Conservation (phyloP, 1,140 invertebrate genomes). For the Calliopsis andreniformis region DNA sequence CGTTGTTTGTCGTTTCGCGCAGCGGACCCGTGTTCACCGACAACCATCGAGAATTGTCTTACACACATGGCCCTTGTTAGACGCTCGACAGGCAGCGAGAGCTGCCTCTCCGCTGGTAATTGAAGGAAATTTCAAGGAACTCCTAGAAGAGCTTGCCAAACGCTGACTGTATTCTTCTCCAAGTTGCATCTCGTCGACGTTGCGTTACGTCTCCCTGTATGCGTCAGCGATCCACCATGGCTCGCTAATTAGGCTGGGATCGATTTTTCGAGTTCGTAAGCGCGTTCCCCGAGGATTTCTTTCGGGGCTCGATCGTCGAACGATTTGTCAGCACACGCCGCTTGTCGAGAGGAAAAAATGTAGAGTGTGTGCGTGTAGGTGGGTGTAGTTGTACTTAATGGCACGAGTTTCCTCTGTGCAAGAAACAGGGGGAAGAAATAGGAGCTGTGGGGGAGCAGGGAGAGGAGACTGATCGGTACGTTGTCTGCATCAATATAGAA, state of each 20-base stretch:
- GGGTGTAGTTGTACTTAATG: slow-evolving; percentile 45
- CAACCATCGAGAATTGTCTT: slow-evolving; percentile 49
- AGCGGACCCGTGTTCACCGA: slow-evolving; percentile 17
- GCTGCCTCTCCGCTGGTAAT: slow-evolving; percentile 14
- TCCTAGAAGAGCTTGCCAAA: slow-evolving; percentile 6
- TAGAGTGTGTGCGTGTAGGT: background rate
- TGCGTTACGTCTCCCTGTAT: background rate
- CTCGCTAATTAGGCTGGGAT: background rate
- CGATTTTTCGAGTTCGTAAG: background rate
- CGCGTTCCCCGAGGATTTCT: background rate
- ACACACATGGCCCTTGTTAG: slow-evolving; percentile 51
- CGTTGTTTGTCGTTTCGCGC: slow-evolving; percentile 54
- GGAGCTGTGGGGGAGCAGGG: slow-evolving; percentile 26
- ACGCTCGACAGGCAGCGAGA: slow-evolving; percentile 46
- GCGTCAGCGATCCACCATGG: background rate
- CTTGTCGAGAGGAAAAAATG: background rate
- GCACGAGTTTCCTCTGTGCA: slow-evolving; percentile 48
- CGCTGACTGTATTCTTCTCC: background rate
- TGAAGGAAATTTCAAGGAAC: slow-evolving; percentile 31
- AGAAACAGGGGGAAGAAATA: slow-evolving; percentile 37
- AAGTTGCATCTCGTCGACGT: background rate
- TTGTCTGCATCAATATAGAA: slow-evolving; percentile 57
- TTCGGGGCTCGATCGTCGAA: background rate
- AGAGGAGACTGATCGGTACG: slow-evolving; percentile 47
- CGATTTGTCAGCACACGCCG: background rate